A percentile compares a stretch with the other conserved stretches of the same genome.
These are phyloP conservation scores for Solenopsis fugax DNA, from an alignment of 1,140 invertebrate genomes.

Conservation along the genomic window DNA sequence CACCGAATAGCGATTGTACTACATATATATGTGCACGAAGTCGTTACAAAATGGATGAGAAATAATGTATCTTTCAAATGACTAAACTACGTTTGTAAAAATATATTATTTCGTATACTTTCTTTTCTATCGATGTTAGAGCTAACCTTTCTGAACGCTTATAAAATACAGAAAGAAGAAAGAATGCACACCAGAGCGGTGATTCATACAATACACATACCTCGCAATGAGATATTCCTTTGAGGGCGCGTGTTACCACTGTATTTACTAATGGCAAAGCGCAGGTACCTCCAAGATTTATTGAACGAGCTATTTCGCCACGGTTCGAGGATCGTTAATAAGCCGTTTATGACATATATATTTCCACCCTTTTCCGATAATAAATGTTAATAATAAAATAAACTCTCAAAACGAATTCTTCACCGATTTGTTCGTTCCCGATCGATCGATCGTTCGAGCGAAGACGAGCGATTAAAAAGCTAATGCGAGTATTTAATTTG, in stretches of 20 bases:
- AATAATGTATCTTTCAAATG: conserved; percentile 2
- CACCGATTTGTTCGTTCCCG: not conserved
- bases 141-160: conserved; percentile 14
- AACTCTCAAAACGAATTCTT: conserved; percentile 3
- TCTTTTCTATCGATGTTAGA: not conserved
- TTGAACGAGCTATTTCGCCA: conserved; percentile 41
- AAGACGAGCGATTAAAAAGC: conserved; percentile 8
- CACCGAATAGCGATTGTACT: not conserved
- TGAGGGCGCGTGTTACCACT: conserved; percentile 19
- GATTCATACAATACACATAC: conserved; percentile 18
- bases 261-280: conserved; percentile 37
- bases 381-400: conserved; percentile 18
- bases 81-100: conserved; percentile 21
- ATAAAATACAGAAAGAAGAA: conserved; percentile 23
- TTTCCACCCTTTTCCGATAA: conserved; percentile 1
- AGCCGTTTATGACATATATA: conserved; percentile 8
- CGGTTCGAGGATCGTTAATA: conserved; percentile 48
- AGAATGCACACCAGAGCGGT: not conserved
- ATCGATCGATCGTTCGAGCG: conserved; percentile 39
- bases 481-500: conserved; percentile 2
- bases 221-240: conserved; percentile 24
- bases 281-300: conserved; percentile 35
- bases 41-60: not conserved
- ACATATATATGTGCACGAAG: not conserved
- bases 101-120: conserved; percentile 13